Conservation (phyloP, 2,888 invertebrate species). For the Vannuccia rotundouncinata region DNA sequence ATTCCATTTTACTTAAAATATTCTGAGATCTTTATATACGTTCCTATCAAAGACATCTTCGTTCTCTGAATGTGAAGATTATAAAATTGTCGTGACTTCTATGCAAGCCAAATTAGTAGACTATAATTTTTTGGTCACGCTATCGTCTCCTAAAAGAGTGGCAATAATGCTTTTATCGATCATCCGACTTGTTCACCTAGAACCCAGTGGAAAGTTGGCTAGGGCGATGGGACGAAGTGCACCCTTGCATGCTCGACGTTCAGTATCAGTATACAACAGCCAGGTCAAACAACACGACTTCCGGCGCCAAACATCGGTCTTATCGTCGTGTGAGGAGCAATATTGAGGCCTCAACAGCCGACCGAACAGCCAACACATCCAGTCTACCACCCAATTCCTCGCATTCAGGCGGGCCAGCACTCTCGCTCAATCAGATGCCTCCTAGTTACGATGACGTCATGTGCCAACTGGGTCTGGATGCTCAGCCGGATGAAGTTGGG, state of each 20-base stretch:
- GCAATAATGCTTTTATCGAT: no score
- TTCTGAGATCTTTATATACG: no score
- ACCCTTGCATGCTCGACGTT: constrained; percentile 38
- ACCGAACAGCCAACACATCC: neutral
- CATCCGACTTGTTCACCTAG: no score
- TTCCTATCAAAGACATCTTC: no score
- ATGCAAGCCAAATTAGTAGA: no score
- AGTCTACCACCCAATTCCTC: neutral
- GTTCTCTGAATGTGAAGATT: no score
- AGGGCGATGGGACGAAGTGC: constrained; percentile 39
- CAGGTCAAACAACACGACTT: neutral
- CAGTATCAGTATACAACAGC: constrained; percentile 17
- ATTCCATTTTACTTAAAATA: no score
- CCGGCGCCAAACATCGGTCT: constrained; percentile 15
- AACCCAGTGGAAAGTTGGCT: constrained; percentile 33
- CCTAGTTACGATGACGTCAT: constrained; percentile 14
- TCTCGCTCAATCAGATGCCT: neutral
- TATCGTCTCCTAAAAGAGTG: no score
- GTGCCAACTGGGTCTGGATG: neutral
- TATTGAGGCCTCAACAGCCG: neutral
- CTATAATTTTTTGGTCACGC: no score
- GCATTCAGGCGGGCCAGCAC: neutral
- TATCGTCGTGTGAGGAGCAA: neutral
- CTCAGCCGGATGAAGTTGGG: neutral
- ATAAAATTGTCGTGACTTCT: no score